Conservation (phyloP, 1,140 invertebrate species). For the Maniola jurtina region DNA sequence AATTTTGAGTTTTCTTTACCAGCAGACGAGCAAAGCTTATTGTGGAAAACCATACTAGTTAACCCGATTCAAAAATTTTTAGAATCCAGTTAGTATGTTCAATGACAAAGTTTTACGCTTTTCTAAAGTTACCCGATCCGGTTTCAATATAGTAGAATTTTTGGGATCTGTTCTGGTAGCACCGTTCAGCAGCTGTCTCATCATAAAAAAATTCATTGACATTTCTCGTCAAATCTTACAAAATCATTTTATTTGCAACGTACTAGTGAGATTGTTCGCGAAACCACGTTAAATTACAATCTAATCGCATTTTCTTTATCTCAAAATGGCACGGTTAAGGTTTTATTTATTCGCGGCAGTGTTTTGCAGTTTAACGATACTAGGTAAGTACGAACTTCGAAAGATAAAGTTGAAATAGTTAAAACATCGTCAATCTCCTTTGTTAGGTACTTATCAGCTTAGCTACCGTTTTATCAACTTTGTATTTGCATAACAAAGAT, state of each 20-base stretch:
- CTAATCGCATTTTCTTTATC: slow-evolving; percentile 28
- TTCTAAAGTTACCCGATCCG: no score
- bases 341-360: slow-evolving; percentile 52
- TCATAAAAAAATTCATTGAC: slow-evolving; percentile 23
- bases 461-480: background rate
- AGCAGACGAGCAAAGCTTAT: no score
- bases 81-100: no score
- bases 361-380: slow-evolving; percentile 49
- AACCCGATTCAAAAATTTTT: no score
- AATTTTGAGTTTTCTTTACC: no score
- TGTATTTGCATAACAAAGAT: background rate
- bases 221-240: slow-evolving; percentile 37
- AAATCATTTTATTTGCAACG: slow-evolving; percentile 44
- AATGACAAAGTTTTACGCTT: no score
- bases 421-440: slow-evolving; percentile 26
- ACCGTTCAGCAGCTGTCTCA: no score
- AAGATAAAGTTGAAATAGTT: background rate
- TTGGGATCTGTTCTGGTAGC: no score
- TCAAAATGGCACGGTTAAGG: slow-evolving; percentile 56
- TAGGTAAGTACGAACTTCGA: slow-evolving; percentile 49
- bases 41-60: no score
- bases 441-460: slow-evolving; percentile 51
- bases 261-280: slow-evolving; percentile 48
- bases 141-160: no score
- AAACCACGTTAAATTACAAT: slow-evolving; percentile 22